Evolutionary conservation across 2,113 vertebrate species (phyloP).

Genomic region (Aleadryas rufinucha): DNA sequence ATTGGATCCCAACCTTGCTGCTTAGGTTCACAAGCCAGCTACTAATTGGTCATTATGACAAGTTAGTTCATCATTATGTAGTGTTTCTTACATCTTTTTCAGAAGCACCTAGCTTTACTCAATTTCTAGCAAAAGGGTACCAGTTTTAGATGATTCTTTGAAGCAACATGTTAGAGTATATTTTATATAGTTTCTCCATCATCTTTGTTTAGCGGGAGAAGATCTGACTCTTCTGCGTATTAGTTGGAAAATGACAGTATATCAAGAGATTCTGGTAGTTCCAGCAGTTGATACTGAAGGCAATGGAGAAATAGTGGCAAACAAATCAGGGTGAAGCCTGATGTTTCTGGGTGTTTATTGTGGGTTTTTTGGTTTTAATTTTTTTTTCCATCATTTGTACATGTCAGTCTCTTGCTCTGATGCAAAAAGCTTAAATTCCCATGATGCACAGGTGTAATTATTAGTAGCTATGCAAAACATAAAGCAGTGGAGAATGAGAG

Average conservation of each 20-base stretch:
- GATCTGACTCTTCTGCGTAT: background rate
- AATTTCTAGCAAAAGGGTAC: background rate
- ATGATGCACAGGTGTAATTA: background rate
- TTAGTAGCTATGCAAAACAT: background rate
- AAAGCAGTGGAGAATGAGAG: background rate
- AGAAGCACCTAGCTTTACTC: background rate
- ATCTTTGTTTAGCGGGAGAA: background rate
- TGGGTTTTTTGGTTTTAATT: background rate
- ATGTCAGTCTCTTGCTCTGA: background rate
- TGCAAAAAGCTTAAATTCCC: background rate
- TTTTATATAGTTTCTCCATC: background rate
- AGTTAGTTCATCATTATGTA: background rate
- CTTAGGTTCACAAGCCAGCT: conserved; percentile 3
- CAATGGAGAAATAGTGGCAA: background rate
- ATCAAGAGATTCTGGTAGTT: background rate
- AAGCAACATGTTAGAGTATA: background rate
- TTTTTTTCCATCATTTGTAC: background rate
- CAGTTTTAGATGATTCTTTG: background rate
- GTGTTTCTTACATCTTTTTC: background rate
- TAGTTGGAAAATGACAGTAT: background rate
- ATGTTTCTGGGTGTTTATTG: background rate
- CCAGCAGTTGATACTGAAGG: background rate
- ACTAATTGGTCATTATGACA: conserved; percentile 21
- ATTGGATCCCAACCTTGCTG: background rate
- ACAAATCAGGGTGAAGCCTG: background rate